A percentile compares a stretch with the other conserved stretches of the same genome.
phyloP scores from a whole-genome alignment of 2,888 invertebrate species.

The Euplexia lucipara region DNA sequence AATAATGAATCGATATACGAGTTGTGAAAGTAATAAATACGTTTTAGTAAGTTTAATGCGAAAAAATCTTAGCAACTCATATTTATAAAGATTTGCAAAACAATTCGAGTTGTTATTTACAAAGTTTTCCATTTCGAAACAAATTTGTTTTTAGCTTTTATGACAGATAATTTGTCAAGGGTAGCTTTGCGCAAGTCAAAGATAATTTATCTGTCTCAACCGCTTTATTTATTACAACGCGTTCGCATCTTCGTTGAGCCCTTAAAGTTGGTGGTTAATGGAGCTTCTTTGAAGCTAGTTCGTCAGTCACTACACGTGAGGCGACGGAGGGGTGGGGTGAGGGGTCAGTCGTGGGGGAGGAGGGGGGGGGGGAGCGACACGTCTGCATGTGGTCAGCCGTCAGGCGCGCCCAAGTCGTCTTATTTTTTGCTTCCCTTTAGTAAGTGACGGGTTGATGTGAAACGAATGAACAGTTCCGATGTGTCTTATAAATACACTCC shows the following conservation, averaged over 20 bases:
- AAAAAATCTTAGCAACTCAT: conserved; percentile 66
- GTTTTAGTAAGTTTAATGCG: conserved; percentile 62
- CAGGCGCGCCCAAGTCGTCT: conserved; percentile 65
- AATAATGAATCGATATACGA: conserved; percentile 74
- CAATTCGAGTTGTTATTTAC: conserved; percentile 81
- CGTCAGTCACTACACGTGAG: conserved; percentile 79
- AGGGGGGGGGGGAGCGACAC: conserved; percentile 37
- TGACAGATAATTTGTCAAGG: conserved; percentile 90
- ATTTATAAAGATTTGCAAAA: conserved; percentile 76
- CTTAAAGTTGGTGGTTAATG: conserved; percentile 88
- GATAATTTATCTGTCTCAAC: conserved; percentile 90
- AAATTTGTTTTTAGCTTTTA: conserved; percentile 89
- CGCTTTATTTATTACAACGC: conserved; percentile 89
- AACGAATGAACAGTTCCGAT: conserved; percentile 77
- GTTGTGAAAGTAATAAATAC: conserved; percentile 66
- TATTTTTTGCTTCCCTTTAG: conserved; percentile 76
- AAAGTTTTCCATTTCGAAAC: conserved; percentile 85
- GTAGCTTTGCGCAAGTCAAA: conserved; percentile 88
- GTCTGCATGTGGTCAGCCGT: conserved; percentile 76
- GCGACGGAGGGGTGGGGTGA: conserved; percentile 50
- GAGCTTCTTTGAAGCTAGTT: conserved; percentile 85
- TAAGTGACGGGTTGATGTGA: conserved; percentile 80
- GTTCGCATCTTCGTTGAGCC: conserved; percentile 87
- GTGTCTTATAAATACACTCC: conserved; percentile 63
- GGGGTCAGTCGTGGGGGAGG: conserved; percentile 50